Evolutionary conservation across 1,140 invertebrate species (phyloP).

Genomic region (Drosophila athabasca): DNA sequence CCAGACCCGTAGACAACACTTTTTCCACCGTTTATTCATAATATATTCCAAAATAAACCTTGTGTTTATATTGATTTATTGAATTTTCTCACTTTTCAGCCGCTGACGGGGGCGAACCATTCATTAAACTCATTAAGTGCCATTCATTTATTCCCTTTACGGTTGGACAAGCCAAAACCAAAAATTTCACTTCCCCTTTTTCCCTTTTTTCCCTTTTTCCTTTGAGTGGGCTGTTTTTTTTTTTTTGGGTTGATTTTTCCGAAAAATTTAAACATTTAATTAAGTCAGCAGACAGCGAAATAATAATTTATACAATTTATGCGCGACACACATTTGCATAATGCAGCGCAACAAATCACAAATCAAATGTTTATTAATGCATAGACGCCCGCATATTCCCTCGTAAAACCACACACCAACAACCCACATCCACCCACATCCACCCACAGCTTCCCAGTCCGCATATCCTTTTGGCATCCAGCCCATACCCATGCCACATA

Average conservation of each 20-base stretch:
- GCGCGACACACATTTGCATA: slow-evolving; percentile 70
- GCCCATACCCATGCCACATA: no score
- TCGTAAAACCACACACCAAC: slow-evolving; percentile 6
- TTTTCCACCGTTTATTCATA: slow-evolving; percentile 4
- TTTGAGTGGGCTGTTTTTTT: slow-evolving; percentile 28
- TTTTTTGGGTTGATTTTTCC: slow-evolving; percentile 6
- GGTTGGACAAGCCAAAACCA: not conserved
- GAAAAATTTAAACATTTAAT: slow-evolving; percentile 66
- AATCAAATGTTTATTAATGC: slow-evolving; percentile 74
- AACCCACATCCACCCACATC: slow-evolving; percentile 1
- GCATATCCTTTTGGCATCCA: not conserved
- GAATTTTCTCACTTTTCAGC: slow-evolving; percentile 17
- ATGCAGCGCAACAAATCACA: slow-evolving; percentile 74
- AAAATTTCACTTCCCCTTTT: slow-evolving; percentile 3
- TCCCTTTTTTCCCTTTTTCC: slow-evolving; percentile 11
- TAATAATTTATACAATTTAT: slow-evolving; percentile 75
- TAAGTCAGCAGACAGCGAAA: slow-evolving; percentile 65
- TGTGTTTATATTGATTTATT: slow-evolving; percentile 39
- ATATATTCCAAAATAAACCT: slow-evolving; percentile 1
- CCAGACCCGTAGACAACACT: slow-evolving; percentile 5
- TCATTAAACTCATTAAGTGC: slow-evolving; percentile 34
- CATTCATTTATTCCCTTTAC: slow-evolving; percentile 12
- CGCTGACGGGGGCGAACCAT: slow-evolving; percentile 6
- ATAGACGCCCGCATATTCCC: slow-evolving; percentile 27
- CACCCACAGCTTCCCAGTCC: slow-evolving; percentile 1